Conservation (phyloP, 2,113 vertebrate genomes). For the Scortum barcoo region DNA sequence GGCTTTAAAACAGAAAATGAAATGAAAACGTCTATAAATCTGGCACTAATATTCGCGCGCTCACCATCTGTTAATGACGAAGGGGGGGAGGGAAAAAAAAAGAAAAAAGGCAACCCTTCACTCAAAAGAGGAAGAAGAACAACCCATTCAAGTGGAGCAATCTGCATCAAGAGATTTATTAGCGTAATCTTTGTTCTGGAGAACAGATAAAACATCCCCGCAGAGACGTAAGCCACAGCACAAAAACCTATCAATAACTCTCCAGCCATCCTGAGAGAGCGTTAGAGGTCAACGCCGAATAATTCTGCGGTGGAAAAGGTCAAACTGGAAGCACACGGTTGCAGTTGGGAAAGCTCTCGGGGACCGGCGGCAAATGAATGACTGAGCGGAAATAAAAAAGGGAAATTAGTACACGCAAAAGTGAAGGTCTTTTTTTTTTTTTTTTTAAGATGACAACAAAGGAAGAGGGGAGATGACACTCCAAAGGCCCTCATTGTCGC, state of each 20-base stretch:
- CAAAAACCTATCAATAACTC: constrained; percentile 54
- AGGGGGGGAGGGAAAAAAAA: no score
- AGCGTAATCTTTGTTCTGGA: constrained; percentile 54
- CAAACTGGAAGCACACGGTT: constrained; percentile 41
- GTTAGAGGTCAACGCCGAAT: constrained; percentile 58
- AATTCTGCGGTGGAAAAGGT: constrained; percentile 42
- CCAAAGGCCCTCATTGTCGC: constrained; percentile 75
- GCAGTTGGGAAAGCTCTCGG: constrained; percentile 24
- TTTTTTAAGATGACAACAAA: constrained; percentile 51
- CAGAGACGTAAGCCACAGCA: background rate
- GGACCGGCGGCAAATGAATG: constrained; percentile 30
- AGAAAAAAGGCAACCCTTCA: constrained; percentile 30
- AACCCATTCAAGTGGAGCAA: constrained; percentile 36
- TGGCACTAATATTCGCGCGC: background rate
- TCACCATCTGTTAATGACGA: constrained; percentile 54
- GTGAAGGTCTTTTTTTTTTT: constrained; percentile 36
- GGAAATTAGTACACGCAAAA: constrained; percentile 23
- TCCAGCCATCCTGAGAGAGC: constrained; percentile 38
- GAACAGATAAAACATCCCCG: constrained; percentile 57
- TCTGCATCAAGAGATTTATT: constrained; percentile 65
- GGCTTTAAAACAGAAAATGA: constrained; percentile 39
- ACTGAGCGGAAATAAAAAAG: constrained; percentile 8
- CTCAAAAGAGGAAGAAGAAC: constrained; percentile 22
- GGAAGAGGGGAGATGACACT: constrained; percentile 50
- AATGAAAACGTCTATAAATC: constrained; percentile 35